Evolutionary conservation across 1,140 invertebrate species (phyloP), one percentile per base, ranked within the genome.

Genomic region (Leptopilina boulardi): DNA sequence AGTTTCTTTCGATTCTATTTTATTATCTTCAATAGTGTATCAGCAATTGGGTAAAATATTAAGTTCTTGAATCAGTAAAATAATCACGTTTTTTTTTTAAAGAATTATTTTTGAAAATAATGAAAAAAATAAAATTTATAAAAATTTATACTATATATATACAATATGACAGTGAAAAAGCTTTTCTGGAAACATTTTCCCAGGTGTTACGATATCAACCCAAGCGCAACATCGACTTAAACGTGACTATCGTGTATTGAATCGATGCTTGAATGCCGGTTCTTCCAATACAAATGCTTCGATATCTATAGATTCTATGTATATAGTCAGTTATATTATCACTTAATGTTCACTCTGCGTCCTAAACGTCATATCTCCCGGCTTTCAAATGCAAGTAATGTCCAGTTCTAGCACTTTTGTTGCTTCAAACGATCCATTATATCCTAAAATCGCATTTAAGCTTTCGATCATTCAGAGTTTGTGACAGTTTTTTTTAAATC

Each of bases 301-400:
- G 30, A 34, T 18, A 66, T 30, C 59, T 51, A 51, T 51, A 51
- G 3, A 51, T 18, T 15, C 3, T 51, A 4, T 18, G 8, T 38
- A 51, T 30, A 66, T 66, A 66, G 59, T 34, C 13, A 26, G 23
- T 66, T 34, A 30, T 66, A 66, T 66, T 66, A 66, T 66, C 59
- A 26, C 26, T 66, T 66, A 66, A 66, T 30, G 59, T 66, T 66
- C 59, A 34, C 26, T 30, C 59, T 30, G 5, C 26, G 59, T 30
- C 59, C 59, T 30, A 66, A 66, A 66, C 59, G 59, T 66, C 59
- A 66, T 66, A 66, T 66, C 23, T 66, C 59, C 26, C 6, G 59
- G 26, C 23, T 30, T 30, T 66, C 47, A 30, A 66, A 66, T 66
- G 5, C 59, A 30, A 66, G 23, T 34, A 66, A 66, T 66, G 26